phyloP scores from a whole-genome alignment of 2,113 vertebrate species.

The Vulpes lagopus region DNA sequence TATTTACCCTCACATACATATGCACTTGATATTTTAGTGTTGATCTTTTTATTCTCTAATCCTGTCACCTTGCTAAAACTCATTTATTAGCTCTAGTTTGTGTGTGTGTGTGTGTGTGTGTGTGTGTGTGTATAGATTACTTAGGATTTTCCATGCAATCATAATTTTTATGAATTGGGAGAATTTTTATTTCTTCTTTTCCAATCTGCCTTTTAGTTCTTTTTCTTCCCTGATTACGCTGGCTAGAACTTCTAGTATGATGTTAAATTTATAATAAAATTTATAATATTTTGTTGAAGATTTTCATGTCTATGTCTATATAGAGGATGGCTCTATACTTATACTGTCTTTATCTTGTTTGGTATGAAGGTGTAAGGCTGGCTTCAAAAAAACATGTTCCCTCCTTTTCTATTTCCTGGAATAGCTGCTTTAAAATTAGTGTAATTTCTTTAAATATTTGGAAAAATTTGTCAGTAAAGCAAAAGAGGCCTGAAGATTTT shows the following conservation, averaged over 20 bases:
- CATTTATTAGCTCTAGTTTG: background rate
- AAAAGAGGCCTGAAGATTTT: background rate
- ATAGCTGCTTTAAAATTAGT: background rate
- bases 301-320: background rate
- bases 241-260: background rate
- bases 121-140: background rate
- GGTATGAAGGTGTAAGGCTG: background rate
- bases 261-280: background rate
- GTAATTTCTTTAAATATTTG: background rate
- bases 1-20: background rate
- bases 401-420: background rate
- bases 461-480: background rate
- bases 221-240: background rate
- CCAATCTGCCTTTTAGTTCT: background rate
- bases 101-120: background rate
- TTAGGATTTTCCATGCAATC: background rate
- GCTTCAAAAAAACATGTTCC: background rate
- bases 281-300: background rate
- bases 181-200: background rate
- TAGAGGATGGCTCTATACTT: background rate
- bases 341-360: background rate
- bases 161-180: background rate
- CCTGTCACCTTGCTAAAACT: background rate
- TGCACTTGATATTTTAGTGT: background rate
- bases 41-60: background rate